These are phyloP conservation scores for Pteropus rufus DNA, from an alignment of 2,797 vertebrate genomes.

Conservation along the genomic window DNA sequence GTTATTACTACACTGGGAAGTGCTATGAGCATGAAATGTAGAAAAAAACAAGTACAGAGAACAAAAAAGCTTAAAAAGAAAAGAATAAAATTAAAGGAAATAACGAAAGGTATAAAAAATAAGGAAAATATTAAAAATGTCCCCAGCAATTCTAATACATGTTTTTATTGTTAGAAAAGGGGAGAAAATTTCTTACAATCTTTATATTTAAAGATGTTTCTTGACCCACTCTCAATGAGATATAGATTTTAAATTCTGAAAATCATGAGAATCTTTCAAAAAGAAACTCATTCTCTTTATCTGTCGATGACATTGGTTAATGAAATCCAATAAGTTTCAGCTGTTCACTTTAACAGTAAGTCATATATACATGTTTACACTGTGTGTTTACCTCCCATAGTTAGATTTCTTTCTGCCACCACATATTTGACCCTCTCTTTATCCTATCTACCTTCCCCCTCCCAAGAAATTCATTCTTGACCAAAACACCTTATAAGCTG, in stretches of 20 bases:
- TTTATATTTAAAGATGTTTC: not conserved
- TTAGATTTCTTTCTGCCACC: too few species aligned
- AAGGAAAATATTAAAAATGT: not conserved
- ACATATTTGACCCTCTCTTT: too few species aligned
- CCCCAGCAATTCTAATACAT: not conserved
- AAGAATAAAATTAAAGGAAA: not conserved
- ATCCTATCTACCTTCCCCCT: too few species aligned
- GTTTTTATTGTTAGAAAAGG: not conserved
- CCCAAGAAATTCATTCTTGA: not conserved
- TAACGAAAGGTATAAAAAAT: not conserved
- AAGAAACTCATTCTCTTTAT: not conserved
- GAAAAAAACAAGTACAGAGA: not conserved
- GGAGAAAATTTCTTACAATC: not conserved
- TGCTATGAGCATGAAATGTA: not conserved
- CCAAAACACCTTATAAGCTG: not conserved
- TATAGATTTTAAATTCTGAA: not conserved
- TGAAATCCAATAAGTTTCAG: too few species aligned
- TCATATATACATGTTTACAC: too few species aligned
- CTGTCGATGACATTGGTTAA: too few species aligned
- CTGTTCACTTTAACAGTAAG: too few species aligned
- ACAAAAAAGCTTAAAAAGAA: not conserved
- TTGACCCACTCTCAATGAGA: not conserved
- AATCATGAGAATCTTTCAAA: not conserved
- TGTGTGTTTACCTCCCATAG: too few species aligned
- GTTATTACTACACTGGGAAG: not conserved